phyloP scores from a whole-genome alignment of 2,797 vertebrate genomes.

The Parotocinclus haroldoi region DNA sequence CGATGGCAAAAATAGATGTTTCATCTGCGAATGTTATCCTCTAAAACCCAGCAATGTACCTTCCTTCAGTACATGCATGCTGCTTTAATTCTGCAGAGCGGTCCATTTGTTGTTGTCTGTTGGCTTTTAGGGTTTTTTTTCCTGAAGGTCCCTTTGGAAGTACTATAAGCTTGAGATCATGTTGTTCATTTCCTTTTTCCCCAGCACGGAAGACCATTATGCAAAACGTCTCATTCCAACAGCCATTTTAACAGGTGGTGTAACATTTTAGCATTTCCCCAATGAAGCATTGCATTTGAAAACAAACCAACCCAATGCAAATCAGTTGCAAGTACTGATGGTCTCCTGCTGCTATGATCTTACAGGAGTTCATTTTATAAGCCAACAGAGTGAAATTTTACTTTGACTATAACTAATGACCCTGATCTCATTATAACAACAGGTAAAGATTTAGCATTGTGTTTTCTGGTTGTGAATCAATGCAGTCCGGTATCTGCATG shows the following conservation, averaged over 20 bases:
- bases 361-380: slow-evolving; percentile 17
- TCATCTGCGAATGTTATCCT: slow-evolving; percentile 38
- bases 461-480: not conserved
- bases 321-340: not conserved
- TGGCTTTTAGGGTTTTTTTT: not conserved
- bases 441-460: slow-evolving; percentile 15
- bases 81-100: slow-evolving; percentile 2
- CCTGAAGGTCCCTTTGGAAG: slow-evolving; percentile 4
- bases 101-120: slow-evolving; percentile 16
- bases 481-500: no score
- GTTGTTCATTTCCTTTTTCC: slow-evolving; percentile 12
- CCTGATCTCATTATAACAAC: slow-evolving; percentile 29
- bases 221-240: not conserved
- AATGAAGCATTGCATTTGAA: slow-evolving; percentile 7
- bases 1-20: slow-evolving; percentile 36
- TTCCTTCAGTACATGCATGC: slow-evolving; percentile 7
- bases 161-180: slow-evolving; percentile 10
- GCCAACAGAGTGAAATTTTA: slow-evolving; percentile 17
- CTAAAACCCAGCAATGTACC: slow-evolving; percentile 29
- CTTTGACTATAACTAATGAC: slow-evolving; percentile 30
- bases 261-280: slow-evolving; percentile 7
- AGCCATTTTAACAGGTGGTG: slow-evolving; percentile 10
- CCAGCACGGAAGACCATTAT: slow-evolving; percentile 3
- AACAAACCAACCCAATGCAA: not conserved
- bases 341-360: not conserved